Evolutionary conservation across 2,113 vertebrate genomes (phyloP).

Genomic region (Eira barbara): DNA sequence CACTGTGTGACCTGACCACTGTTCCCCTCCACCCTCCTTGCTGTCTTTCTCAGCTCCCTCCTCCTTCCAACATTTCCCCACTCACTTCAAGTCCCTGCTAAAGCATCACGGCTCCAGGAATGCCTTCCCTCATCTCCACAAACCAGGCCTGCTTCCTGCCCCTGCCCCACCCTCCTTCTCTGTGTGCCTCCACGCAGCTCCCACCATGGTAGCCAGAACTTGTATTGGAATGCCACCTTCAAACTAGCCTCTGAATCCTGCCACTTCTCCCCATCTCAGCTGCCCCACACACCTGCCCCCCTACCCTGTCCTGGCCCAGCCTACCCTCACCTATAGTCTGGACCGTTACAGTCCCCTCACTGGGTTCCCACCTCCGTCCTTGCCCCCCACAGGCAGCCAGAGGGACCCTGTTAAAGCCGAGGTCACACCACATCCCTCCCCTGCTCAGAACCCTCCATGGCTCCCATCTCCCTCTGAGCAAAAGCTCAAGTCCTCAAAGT

Average conservation of each 20-base stretch:
- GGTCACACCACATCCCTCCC: neutral
- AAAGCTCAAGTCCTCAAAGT: neutral
- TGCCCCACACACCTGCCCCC: too few relatives aligned
- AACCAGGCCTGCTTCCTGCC: neutral
- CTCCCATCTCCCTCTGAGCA: neutral
- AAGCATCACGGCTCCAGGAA: neutral
- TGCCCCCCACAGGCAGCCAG: neutral
- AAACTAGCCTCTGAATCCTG: neutral
- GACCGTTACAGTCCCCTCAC: neutral
- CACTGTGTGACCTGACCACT: fast-evolving
- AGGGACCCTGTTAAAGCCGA: neutral
- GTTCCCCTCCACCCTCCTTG: neutral
- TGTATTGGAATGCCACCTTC: neutral
- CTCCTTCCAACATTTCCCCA: neutral
- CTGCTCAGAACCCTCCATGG: neutral
- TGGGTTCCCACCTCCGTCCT: neutral
- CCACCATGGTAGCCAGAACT: neutral
- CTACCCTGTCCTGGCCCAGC: neutral
- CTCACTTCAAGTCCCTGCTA: neutral
- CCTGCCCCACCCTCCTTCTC: neutral
- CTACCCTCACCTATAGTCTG: neutral
- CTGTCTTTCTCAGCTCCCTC: neutral
- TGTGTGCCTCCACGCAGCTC: fast-evolving
- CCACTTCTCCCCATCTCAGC: neutral
- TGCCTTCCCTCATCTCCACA: neutral